Evolutionary conservation across 1,140 invertebrate genomes (phyloP), one percentile per base, ranked within the genome.

Genomic region (Magallana ariakensis): DNA sequence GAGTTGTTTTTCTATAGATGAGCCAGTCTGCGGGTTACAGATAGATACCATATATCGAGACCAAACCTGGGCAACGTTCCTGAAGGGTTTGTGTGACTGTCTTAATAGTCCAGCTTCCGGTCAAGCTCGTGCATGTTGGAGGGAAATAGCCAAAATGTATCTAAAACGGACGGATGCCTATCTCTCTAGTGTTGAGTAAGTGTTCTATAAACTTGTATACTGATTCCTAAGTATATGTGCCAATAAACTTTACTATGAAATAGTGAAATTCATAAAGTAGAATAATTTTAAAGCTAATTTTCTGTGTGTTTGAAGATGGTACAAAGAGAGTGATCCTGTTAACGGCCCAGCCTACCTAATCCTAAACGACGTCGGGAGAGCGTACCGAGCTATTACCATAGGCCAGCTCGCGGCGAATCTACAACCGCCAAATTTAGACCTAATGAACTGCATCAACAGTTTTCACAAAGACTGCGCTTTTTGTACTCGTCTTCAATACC

Each of bases 121-220:
- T 75, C 66, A 26, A 13, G 19, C 9, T 2, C 22, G 66, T 26
- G 66, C 19, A 33, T 75, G 66, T 26, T 75, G 66, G 66, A 19
- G 22, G 4, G 26, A 13, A 46, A 75, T 75, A 26, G 66, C 66
- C 66, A 75, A 75, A 75, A 75, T 26, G 8, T 75, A 26, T 2
- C 66, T 75, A 2, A 26, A 26, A 19, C 66, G 66, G 15, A 75
- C 66, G 10, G 66, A 75, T 75, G 19, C 66, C 10, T 75, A 26
- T 26, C 22, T 75, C 15, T 75, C 66, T 13, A 75, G 66, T 75
- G 7, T 75, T 1, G 66, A 75, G 66, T 75, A 75, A 75, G 66
- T 75, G 22, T 75, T 10, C 66, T 70, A 11, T 75, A n/a, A 16
- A 60, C 33, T 46, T 46, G 33, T 46, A 0, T 46, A 46, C 33